Conservation (phyloP, 2,113 vertebrate genomes). For the Catharus bicknelli region DNA sequence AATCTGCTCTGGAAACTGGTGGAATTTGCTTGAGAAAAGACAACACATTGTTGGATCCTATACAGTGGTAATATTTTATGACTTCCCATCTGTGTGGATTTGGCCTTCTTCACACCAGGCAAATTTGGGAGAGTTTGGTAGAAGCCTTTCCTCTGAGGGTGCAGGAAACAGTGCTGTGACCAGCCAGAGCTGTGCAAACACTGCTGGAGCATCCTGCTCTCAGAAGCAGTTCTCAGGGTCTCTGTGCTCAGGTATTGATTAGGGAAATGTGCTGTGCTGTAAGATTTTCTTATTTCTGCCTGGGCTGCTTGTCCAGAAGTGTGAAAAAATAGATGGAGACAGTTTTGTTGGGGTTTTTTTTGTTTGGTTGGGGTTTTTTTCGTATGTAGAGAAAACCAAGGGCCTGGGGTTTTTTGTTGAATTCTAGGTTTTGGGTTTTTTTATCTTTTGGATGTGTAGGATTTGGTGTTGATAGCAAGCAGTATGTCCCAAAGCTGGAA, state of each 20-base stretch:
- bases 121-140: background rate
- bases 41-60: background rate
- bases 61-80: background rate
- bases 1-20: background rate
- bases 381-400: background rate
- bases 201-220: background rate
- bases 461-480: background rate
- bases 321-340: background rate
- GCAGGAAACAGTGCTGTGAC: background rate
- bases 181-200: background rate
- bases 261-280: background rate
- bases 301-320: background rate
- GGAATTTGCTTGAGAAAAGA: background rate
- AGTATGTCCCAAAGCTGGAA: background rate
- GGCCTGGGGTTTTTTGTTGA: background rate
- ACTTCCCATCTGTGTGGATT: background rate
- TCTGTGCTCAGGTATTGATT: background rate
- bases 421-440: background rate
- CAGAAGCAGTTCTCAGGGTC: background rate
- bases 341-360: background rate
- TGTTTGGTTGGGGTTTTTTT: no score
- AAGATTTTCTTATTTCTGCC: background rate
- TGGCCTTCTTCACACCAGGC: background rate
- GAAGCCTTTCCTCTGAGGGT: background rate
- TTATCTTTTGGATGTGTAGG: background rate